Evolutionary conservation across 1,140 invertebrate species (phyloP).

Genomic region (Euwallacea fornicatus): DNA sequence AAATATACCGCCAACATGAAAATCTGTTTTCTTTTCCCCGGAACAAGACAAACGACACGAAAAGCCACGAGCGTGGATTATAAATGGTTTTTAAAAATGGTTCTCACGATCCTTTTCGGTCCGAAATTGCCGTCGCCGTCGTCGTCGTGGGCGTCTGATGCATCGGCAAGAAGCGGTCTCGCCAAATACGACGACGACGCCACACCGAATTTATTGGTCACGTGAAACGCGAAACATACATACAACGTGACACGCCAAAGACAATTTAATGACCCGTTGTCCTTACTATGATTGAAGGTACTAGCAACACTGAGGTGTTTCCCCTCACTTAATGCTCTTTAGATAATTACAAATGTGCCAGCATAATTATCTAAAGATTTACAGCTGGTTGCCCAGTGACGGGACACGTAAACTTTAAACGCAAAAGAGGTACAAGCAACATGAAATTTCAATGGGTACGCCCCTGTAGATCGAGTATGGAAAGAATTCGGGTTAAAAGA

Average conservation of each 20-base stretch:
- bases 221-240: conserved; percentile 23
- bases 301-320: neutral
- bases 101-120: conserved; percentile 29
- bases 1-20: neutral
- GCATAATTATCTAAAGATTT: no score
- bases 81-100: conserved; percentile 23
- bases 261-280: conserved; percentile 25
- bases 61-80: conserved; percentile 3
- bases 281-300: neutral
- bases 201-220: conserved; percentile 31
- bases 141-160: conserved; percentile 27
- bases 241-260: conserved; percentile 9
- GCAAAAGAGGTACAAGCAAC: no score
- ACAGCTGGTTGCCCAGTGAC: no score
- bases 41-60: conserved; percentile 3
- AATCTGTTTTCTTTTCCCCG: conserved; percentile 1
- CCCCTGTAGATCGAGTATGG: no score
- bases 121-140: conserved; percentile 6
- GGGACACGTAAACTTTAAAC: no score
- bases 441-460: no score
- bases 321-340: no score
- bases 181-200: conserved; percentile 22
- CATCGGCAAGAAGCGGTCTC: conserved; percentile 27
- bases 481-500: no score
- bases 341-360: no score